Conservation (phyloP, 1,140 invertebrate genomes). For the Colletes gigas region DNA sequence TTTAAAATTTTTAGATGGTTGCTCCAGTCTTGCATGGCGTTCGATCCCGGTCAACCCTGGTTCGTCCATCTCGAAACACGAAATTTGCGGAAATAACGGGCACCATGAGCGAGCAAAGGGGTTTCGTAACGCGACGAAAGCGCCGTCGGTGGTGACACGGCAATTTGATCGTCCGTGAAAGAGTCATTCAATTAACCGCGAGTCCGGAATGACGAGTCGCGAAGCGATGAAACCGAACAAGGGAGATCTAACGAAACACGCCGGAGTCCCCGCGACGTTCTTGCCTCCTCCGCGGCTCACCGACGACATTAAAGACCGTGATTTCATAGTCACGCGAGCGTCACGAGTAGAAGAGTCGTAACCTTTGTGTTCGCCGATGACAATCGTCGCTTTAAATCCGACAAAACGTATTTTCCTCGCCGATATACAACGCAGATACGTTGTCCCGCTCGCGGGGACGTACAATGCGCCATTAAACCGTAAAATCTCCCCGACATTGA, state of each 20-base stretch:
- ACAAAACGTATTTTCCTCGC: slow-evolving; percentile 34
- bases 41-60: no score
- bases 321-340: slow-evolving; percentile 37
- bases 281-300: neutral
- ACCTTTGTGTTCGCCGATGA: slow-evolving; percentile 41
- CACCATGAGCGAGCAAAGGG: neutral
- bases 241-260: slow-evolving; percentile 40
- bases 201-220: slow-evolving; percentile 41
- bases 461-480: slow-evolving; percentile 36
- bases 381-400: slow-evolving; percentile 38
- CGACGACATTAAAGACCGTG: slow-evolving; percentile 36
- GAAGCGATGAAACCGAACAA: slow-evolving; percentile 30
- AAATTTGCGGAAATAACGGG: slow-evolving; percentile 6
- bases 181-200: slow-evolving; percentile 51
- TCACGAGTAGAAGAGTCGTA: slow-evolving; percentile 17
- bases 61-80: neutral
- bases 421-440: slow-evolving; percentile 20
- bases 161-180: slow-evolving; percentile 46
- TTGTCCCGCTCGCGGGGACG: neutral
- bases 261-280: neutral
- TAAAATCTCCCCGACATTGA: slow-evolving; percentile 27
- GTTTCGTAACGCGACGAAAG: neutral
- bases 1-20: no score
- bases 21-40: no score
- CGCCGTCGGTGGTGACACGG: slow-evolving; percentile 25